Conservation (phyloP, 2,113 vertebrate species). For the Syngnathoides biaculeatus region DNA sequence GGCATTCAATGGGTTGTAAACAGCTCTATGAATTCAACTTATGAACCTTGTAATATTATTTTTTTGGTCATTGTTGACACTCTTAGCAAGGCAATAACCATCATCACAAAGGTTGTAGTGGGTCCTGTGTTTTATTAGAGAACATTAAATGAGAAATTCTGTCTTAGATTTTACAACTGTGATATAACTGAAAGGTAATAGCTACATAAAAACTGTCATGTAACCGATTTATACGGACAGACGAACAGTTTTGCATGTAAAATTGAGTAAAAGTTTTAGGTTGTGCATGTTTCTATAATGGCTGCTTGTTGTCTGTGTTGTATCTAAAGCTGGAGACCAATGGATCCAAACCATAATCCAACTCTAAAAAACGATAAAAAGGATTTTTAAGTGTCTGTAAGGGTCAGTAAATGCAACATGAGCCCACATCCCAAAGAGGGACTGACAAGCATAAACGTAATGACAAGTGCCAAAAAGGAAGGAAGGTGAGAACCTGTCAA, state of each 20-base stretch:
- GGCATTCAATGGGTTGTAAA: slow-evolving; percentile 1
- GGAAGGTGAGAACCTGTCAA: not conserved
- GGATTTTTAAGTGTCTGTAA: not conserved
- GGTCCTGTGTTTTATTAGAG: not conserved
- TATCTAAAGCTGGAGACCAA: not conserved
- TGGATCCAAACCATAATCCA: not conserved
- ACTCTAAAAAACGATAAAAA: not conserved
- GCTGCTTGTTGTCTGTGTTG: not conserved
- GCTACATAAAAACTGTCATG: not conserved
- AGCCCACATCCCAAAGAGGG: not conserved
- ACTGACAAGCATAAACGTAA: not conserved
- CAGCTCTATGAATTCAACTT: not conserved
- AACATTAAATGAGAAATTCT: not conserved
- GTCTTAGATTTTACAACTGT: not conserved
- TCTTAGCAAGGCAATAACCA: not conserved
- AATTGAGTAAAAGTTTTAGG: not conserved
- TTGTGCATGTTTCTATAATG: not conserved
- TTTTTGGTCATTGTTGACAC: slow-evolving; percentile 1
- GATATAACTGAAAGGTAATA: not conserved
- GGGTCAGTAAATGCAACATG: not conserved
- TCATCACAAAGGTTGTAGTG: not conserved
- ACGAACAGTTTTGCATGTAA: not conserved
- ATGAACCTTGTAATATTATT: slow-evolving; percentile 1
- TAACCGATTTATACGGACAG: not conserved
- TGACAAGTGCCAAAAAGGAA: not conserved